phyloP scores from a whole-genome alignment of 2,888 invertebrate species.

The Meganola albula region DNA sequence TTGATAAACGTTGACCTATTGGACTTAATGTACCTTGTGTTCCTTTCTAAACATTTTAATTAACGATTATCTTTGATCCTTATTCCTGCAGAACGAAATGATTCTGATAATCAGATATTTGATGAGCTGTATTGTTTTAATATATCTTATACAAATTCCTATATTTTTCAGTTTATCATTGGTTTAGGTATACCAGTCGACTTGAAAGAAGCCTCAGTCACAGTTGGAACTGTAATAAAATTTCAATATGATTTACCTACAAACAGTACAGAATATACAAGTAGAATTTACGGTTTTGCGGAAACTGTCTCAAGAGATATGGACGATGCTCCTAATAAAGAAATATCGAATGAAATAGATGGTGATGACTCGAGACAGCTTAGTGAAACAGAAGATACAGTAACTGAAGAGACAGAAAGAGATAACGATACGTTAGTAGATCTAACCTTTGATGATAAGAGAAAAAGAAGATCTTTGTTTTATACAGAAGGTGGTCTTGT shows the following conservation, averaged over 20 bases:
- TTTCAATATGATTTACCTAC: slow-evolving; percentile 82
- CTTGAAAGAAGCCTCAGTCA: slow-evolving; percentile 78
- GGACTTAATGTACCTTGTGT: too few relatives aligned
- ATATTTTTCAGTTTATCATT: slow-evolving; percentile 78
- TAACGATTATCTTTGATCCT: too few relatives aligned
- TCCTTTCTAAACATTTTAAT: too few relatives aligned
- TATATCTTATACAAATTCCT: slow-evolving; percentile 5
- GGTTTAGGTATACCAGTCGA: slow-evolving; percentile 83
- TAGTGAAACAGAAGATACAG: slow-evolving; percentile 21
- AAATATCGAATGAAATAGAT: slow-evolving; percentile 30
- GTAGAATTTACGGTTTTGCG: slow-evolving; percentile 65
- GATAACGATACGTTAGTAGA: slow-evolving; percentile 60
- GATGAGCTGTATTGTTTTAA: too few relatives aligned
- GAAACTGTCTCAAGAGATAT: slow-evolving; percentile 64
- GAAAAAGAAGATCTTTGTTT: slow-evolving; percentile 48
- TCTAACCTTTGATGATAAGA: slow-evolving; percentile 54
- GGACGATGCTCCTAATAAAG: slow-evolving; percentile 36
- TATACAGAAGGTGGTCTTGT: slow-evolving; percentile 57
- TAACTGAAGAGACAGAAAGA: slow-evolving; percentile 28
- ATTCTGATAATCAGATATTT: too few relatives aligned
- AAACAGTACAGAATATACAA: slow-evolving; percentile 78
- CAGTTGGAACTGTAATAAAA: slow-evolving; percentile 81
- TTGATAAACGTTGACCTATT: too few relatives aligned
- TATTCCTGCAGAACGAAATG: too few relatives aligned
- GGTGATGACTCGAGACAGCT: slow-evolving; percentile 31